phyloP scores from a whole-genome alignment of 2,888 invertebrate species.

The Taphrorychus bicolor region DNA sequence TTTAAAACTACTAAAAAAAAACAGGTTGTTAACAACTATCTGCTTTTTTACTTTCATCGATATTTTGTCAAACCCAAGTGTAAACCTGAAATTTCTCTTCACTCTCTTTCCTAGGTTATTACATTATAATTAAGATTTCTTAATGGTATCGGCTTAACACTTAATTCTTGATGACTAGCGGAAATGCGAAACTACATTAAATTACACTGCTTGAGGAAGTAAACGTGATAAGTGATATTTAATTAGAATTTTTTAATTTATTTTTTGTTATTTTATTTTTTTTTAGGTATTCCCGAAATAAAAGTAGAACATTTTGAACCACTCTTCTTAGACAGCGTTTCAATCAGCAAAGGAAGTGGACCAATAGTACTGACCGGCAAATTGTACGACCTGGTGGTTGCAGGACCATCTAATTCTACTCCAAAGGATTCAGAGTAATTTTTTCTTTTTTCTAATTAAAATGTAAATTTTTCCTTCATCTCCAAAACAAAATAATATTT shows the following conservation, averaged over 20 bases:
- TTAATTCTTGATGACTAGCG: not conserved
- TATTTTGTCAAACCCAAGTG: no score
- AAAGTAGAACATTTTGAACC: slow-evolving; percentile 67
- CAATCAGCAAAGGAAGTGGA: slow-evolving; percentile 65
- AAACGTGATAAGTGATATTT: no score
- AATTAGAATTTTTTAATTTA: no score
- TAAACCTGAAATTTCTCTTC: slow-evolving; percentile 1
- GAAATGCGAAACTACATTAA: not conserved
- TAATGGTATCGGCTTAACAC: not conserved
- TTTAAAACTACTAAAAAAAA: no score
- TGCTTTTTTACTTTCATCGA: no score
- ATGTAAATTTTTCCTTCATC: not conserved
- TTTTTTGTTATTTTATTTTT: no score
- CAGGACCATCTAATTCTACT: slow-evolving; percentile 67
- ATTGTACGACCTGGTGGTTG: slow-evolving; percentile 64
- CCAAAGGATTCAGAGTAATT: slow-evolving; percentile 58
- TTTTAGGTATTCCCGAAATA: slow-evolving; percentile 64
- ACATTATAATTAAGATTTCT: not conserved
- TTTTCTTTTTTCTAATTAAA: not conserved
- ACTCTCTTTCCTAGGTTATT: not conserved
- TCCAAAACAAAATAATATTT: no score
- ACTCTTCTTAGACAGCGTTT: slow-evolving; percentile 63
- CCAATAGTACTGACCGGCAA: slow-evolving; percentile 64
- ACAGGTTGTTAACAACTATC: no score
- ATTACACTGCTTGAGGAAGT: not conserved